Percentiles rank a stretch among this genome's conserved stretches.
Conservation (phyloP, 2,888 invertebrate genomes). For the Frankliniella intonsa region DNA sequence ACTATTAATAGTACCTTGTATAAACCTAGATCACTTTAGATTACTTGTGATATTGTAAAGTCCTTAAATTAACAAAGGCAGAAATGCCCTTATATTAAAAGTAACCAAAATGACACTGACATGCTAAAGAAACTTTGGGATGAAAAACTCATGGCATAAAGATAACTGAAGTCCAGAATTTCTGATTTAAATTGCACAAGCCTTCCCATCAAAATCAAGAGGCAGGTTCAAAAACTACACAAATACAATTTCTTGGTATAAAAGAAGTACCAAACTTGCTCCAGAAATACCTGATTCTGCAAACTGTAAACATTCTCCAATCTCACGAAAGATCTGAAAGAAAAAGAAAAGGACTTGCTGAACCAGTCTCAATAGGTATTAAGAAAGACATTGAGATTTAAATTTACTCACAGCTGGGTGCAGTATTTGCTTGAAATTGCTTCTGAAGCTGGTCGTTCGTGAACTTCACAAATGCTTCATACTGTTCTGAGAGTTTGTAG, state of each 20-base stretch:
- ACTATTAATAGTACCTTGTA: background rate
- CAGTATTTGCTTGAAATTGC: conserved; percentile 44
- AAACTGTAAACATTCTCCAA: background rate
- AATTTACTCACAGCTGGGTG: conserved; percentile 42
- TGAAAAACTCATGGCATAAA: background rate
- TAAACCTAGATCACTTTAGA: conserved; percentile 13
- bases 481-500: conserved; percentile 94
- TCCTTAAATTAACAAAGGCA: background rate
- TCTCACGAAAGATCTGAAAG: conserved; percentile 33
- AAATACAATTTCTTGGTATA: background rate
- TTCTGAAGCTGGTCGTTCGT: conserved; percentile 95
- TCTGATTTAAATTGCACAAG: background rate
- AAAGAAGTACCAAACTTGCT: background rate
- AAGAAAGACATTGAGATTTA: background rate
- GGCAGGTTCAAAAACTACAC: background rate
- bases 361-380: background rate
- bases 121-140: background rate
- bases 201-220: background rate
- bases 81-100: background rate
- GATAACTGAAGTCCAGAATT: background rate
- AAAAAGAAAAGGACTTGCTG: background rate
- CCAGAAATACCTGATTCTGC: background rate
- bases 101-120: background rate
- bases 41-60: background rate
- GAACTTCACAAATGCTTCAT: conserved; percentile 97